Evolutionary conservation across 1,140 invertebrate genomes (phyloP).

Genomic region (Drosophila truncata): DNA sequence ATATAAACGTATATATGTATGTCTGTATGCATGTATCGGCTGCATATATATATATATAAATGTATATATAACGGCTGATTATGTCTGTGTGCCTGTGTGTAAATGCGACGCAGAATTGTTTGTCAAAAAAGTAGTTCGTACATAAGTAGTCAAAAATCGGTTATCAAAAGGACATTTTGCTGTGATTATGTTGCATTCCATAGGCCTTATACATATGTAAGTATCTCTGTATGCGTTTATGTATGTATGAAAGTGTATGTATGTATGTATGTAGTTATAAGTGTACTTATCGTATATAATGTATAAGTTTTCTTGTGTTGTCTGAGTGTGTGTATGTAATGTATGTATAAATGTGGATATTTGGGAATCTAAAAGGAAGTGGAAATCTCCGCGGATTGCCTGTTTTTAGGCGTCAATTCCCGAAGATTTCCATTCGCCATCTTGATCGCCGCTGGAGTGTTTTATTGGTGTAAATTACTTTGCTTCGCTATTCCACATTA

Average conservation of each 20-base stretch:
- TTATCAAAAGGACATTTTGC: conserved; percentile 69
- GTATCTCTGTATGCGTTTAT: conserved; percentile 55
- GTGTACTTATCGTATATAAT: conserved; percentile 52
- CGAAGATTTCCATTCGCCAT: not conserved
- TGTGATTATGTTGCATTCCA: conserved; percentile 77
- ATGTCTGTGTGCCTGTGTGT: conserved; percentile 63
- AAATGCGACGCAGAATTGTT: conserved; percentile 78
- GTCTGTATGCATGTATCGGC: conserved; percentile 39
- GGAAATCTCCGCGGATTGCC: not conserved
- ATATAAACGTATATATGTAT: conserved; percentile 57
- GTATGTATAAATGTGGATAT: conserved; percentile 9
- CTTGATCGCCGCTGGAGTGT: conserved; percentile 6
- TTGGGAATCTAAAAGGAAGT: not conserved
- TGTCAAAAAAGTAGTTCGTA: conserved; percentile 62
- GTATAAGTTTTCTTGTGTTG: conserved; percentile 28
- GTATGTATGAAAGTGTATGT: conserved; percentile 40
- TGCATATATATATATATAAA: conserved; percentile 3
- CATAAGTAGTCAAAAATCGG: conserved; percentile 67
- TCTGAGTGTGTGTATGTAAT: conserved; percentile 34
- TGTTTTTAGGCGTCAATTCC: not conserved
- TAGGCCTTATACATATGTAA: conserved; percentile 72
- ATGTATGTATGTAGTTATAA: conserved; percentile 51
- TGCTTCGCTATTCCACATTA: conserved; percentile 33
- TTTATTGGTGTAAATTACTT: conserved; percentile 38
- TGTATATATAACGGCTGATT: conserved; percentile 47